Evolutionary conservation across 1,140 invertebrate species (phyloP).

Genomic region (Pectinophora gossypiella): DNA sequence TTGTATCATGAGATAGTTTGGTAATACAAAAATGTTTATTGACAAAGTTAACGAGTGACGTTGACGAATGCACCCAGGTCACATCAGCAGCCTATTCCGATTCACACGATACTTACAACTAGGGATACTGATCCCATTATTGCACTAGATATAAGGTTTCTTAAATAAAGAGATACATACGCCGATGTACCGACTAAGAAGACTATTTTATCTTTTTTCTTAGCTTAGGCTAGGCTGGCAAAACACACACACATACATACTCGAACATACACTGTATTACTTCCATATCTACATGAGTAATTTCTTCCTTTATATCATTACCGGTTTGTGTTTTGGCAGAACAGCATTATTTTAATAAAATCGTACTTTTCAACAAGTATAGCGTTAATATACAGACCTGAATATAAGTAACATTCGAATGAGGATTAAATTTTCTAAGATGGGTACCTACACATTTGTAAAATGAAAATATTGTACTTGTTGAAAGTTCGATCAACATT

Average conservation of each 20-base stretch:
- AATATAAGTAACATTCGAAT: no score
- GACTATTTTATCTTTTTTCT: slow-evolving; percentile 60
- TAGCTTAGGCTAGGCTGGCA: slow-evolving; percentile 68
- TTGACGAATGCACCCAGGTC: slow-evolving; percentile 66
- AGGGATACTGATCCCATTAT: slow-evolving; percentile 41
- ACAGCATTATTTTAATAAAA: slow-evolving; percentile 51
- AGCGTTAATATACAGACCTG: not conserved
- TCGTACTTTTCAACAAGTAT: slow-evolving; percentile 28
- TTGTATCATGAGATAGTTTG: no score
- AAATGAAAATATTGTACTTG: slow-evolving; percentile 20
- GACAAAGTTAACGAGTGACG: slow-evolving; percentile 5
- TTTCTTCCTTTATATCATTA: not conserved
- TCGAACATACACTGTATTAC: not conserved
- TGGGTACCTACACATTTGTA: no score
- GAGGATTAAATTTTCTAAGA: no score
- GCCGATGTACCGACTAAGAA: slow-evolving; percentile 37
- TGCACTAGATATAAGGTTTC: slow-evolving; percentile 46
- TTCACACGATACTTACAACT: slow-evolving; percentile 36
- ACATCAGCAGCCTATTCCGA: slow-evolving; percentile 62
- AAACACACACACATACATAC: slow-evolving; percentile 39
- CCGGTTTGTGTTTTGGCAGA: slow-evolving; percentile 57
- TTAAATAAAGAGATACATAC: slow-evolving; percentile 39
- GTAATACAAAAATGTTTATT: no score
- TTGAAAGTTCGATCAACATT: slow-evolving; percentile 54
- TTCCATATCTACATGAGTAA: not conserved